Base-by-base conservation (phyloP, 2,113 vertebrate genomes). In the Saguinus imperator region DNA sequence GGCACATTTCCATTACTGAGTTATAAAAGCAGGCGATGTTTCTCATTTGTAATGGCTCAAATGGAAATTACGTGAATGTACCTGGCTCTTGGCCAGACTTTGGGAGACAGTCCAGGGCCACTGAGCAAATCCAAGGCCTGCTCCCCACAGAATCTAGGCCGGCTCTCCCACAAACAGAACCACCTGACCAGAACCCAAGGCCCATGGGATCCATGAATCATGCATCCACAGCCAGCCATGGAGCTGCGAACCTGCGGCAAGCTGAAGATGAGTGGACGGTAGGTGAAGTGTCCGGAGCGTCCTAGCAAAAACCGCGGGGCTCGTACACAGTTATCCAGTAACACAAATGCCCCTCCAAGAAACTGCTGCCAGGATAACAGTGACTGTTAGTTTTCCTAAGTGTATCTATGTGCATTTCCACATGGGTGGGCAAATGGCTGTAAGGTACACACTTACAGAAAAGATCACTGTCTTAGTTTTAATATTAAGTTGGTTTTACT, bases 241-340 rank as follows among this genome's bases (percentile, higher is more conserved):
- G 48, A 3, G 77, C 18, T 5, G 17, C 61, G 61, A 27, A 11
- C 37, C 55, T 0, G 2, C 0, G 1, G 27, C 70, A 8, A 5
- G 81, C 1, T 20, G 73, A 55, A 3, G 0, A 0, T 0, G 5
- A 1, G 45, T 11, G 2, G 12, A 10, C 1, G 0, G 48, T 8
- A n/a, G 48, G 58, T 0, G 17, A 5, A 27, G 1, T 0, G 1
- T 6, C 82, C 9, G 11, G 4, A 10, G 45, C 3, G 11, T 18
- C 64, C 48, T 40, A 1, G 50, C 2, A 27, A 16, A 52, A 73
- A n/a, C 6, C 2, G 0, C 0, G 1, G 11, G 83, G 9, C 35
- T 48, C 12, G 0, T 0, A 35, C 6, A 13, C 0, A 14, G 17
- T 9, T 8, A 45, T 8, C 18, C 27, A 21, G 2, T 0, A n/a